A percentile compares a stretch with the other conserved stretches of the same genome.
Conservation (phyloP, 2,113 vertebrate genomes). For the Plecturocebus donacophilus region DNA sequence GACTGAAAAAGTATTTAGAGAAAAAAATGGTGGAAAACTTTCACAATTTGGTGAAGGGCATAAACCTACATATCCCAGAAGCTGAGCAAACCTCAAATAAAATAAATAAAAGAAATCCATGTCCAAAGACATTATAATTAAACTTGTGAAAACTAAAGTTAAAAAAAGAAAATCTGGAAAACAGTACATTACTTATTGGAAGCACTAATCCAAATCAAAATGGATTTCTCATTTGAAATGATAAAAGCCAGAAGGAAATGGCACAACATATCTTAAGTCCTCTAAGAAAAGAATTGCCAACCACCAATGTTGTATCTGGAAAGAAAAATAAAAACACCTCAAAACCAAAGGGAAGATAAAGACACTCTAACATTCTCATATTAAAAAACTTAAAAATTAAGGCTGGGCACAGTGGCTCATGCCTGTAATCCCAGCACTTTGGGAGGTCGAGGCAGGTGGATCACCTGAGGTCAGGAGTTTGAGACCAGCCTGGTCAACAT, state of each 20-base stretch:
- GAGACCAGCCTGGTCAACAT: no score
- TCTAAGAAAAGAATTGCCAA: not conserved
- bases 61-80: not conserved
- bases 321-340: not conserved
- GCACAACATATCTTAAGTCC: not conserved
- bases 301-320: not conserved
- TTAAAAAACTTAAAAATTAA: not conserved
- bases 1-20: not conserved
- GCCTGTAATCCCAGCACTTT: no score
- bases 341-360: not conserved
- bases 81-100: not conserved
- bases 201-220: not conserved
- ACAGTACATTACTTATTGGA: not conserved
- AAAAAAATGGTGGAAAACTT: constrained; percentile 25
- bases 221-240: not conserved
- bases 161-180: not conserved
- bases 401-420: no score
- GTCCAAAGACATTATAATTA: not conserved
- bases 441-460: no score
- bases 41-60: not conserved
- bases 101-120: not conserved
- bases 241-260: not conserved
- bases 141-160: constrained; percentile 9
- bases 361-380: not conserved
- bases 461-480: no score